phyloP scores from a whole-genome alignment of 2,888 invertebrate species.

The Chalcis sispes region DNA sequence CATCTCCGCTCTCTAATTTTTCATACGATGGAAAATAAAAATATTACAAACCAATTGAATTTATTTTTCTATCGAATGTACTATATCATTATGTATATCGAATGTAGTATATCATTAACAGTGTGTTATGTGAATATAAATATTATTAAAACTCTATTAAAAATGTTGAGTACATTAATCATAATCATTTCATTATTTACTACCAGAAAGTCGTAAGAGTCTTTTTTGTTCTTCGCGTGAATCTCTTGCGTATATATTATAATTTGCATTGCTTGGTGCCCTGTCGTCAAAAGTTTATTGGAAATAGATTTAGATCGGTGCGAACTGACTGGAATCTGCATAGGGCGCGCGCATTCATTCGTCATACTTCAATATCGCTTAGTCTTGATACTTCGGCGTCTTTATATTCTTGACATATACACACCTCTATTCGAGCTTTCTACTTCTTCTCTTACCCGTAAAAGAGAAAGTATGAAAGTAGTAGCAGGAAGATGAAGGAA shows the following conservation, averaged over 20 bases:
- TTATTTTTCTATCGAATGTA: too few relatives aligned
- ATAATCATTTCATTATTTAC: too few relatives aligned
- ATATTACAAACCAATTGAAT: too few relatives aligned
- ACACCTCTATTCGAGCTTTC: slow-evolving; percentile 7
- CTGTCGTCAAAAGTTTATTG: background rate
- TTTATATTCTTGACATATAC: slow-evolving; percentile 48
- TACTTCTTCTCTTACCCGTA: background rate
- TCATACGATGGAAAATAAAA: too few relatives aligned
- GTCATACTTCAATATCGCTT: slow-evolving; percentile 52
- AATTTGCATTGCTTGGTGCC: background rate
- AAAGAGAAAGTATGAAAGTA: slow-evolving; percentile 8
- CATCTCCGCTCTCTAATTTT: too few relatives aligned
- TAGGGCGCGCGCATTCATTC: slow-evolving; percentile 28
- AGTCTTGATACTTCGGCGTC: slow-evolving; percentile 49
- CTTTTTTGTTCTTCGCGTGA: background rate
- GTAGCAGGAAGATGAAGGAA: slow-evolving; percentile 28
- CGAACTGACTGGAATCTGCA: slow-evolving; percentile 20
- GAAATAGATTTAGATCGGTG: slow-evolving; percentile 18
- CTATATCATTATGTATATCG: too few relatives aligned
- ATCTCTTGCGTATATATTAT: background rate
- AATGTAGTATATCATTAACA: too few relatives aligned
- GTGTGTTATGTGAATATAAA: too few relatives aligned
- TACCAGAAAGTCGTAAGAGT: too few relatives aligned
- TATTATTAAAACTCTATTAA: too few relatives aligned
- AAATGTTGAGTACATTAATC: too few relatives aligned